A percentile compares a stretch with the other conserved stretches of the same genome.
Evolutionary conservation across 2,888 invertebrate genomes (phyloP).

Genomic region (Torymus auratus): DNA sequence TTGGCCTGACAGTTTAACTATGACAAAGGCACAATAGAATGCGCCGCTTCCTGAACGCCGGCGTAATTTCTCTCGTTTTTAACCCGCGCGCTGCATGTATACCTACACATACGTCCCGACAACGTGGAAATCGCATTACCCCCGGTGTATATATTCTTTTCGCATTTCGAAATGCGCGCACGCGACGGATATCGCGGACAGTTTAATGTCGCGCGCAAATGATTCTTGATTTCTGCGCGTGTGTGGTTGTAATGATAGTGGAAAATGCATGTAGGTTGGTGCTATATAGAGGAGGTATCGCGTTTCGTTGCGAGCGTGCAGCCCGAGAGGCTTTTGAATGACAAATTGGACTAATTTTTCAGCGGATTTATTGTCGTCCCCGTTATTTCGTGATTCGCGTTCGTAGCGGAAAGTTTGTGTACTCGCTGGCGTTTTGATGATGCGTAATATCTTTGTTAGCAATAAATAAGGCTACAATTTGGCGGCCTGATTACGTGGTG

Average conservation of each 20-base stretch:
- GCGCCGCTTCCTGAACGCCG: conserved; percentile 74
- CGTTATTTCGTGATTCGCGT: no score
- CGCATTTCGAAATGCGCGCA: conserved; percentile 63
- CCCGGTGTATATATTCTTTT: not conserved
- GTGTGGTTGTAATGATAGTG: conserved; percentile 58
- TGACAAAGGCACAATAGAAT: conserved; percentile 76
- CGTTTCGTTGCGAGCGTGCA: not conserved
- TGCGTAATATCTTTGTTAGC: no score
- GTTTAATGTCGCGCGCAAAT: conserved; percentile 66
- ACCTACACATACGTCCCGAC: not conserved
- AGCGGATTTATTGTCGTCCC: no score
- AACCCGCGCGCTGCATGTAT: not conserved
- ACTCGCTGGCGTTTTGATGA: no score
- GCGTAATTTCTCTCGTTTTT: conserved; percentile 65
- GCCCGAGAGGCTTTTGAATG: conserved; percentile 19
- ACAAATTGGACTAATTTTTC: conserved; percentile 42
- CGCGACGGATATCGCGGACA: conserved; percentile 73
- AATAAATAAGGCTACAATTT: no score
- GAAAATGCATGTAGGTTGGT: conserved; percentile 32
- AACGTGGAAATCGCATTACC: conserved; percentile 36
- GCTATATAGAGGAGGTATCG: not conserved
- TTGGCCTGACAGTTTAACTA: conserved; percentile 76
- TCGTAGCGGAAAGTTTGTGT: no score
- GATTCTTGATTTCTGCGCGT: conserved; percentile 54
- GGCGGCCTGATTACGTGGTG: no score